phyloP scores from a whole-genome alignment of 64 coral and sea anemone species.

The Stichodactyla mertensii region DNA sequence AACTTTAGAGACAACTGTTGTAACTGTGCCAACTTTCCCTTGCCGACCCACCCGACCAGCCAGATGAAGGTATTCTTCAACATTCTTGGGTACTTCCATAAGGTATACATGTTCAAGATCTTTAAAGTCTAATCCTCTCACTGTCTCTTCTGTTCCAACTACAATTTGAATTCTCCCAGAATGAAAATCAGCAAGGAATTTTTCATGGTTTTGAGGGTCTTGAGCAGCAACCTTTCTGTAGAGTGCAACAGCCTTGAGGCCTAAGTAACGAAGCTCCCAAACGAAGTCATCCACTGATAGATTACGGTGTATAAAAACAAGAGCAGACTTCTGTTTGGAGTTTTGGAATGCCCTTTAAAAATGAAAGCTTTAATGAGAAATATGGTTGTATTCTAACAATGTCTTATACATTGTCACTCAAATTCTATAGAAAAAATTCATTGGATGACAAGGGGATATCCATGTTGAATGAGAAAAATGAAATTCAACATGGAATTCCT shows the following conservation, averaged over 20 bases:
- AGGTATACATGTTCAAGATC: conserved; percentile 75
- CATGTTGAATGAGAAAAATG: no score
- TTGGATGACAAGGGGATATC: no score
- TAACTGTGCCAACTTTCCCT: conserved; percentile 63
- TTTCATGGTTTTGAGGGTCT: conserved; percentile 46
- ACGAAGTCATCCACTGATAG: conserved; percentile 87
- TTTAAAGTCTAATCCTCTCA: conserved; percentile 78
- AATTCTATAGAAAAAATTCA: no score
- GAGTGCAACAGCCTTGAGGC: conserved; percentile 69
- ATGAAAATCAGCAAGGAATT: conserved; percentile 63
- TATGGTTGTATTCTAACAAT: no score
- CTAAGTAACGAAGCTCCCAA: conserved; percentile 70
- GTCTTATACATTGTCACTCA: no score
- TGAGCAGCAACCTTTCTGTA: conserved; percentile 81
- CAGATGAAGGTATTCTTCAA: conserved; percentile 71
- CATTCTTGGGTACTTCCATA: conserved; percentile 83
- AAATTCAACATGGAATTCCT: no score
- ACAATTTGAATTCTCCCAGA: conserved; percentile 70
- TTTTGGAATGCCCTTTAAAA: conserved; percentile 51
- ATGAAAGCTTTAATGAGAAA: no score
- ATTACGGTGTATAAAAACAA: conserved; percentile 80
- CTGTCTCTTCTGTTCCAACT: conserved; percentile 85
- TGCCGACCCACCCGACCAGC: conserved; percentile 79
- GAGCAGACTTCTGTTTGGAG: conserved; percentile 71
- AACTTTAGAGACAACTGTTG: conserved; percentile 52